These are phyloP conservation scores for Sphinx pinastri DNA, from an alignment of 2,888 invertebrate species.

Conservation along the genomic window DNA sequence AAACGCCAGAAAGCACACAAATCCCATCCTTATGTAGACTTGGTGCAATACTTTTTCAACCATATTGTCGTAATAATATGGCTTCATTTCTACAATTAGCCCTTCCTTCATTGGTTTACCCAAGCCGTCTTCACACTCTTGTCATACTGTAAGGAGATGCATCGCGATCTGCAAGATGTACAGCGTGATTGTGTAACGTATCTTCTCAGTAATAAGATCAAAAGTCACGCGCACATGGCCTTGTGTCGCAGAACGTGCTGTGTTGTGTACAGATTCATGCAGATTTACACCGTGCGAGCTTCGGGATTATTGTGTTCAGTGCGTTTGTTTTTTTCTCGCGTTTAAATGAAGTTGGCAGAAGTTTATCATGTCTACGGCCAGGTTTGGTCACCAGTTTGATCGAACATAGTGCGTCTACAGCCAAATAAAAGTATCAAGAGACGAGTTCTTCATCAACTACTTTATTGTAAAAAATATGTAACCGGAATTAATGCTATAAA, in stretches of 20 bases:
- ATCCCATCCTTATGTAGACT: too few relatives aligned
- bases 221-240: neutral
- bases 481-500: neutral
- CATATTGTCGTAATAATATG: too few relatives aligned
- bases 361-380: too few relatives aligned
- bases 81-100: too few relatives aligned
- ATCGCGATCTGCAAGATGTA: neutral
- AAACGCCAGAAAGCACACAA: too few relatives aligned
- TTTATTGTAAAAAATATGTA: too few relatives aligned
- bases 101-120: too few relatives aligned
- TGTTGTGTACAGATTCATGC: neutral
- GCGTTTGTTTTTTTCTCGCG: neutral
- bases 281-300: constrained; percentile 3
- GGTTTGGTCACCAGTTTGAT: too few relatives aligned
- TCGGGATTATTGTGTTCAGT: neutral
- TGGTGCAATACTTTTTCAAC: too few relatives aligned
- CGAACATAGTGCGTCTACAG: too few relatives aligned
- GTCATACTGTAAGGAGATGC: neutral
- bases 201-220: constrained; percentile 18
- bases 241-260: constrained; percentile 14
- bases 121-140: neutral
- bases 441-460: too few relatives aligned
- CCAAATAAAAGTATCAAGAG: too few relatives aligned
- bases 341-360: neutral
- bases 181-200: constrained; percentile 7